Base-by-base conservation (phyloP, 1,140 invertebrate genomes). In the Xylocopa sonorina region DNA sequence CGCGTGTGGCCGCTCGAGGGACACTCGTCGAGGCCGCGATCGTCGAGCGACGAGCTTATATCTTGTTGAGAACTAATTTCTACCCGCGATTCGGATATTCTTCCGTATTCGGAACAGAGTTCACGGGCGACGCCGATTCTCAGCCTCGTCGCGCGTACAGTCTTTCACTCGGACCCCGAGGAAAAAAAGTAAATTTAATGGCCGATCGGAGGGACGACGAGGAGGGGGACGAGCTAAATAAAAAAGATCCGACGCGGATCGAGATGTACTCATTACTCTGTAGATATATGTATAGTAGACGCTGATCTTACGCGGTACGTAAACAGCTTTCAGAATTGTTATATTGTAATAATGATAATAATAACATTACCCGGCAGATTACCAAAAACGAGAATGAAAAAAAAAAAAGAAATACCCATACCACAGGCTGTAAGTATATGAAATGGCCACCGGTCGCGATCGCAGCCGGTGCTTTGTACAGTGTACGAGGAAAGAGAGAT, bases 211-310 rank as follows among this genome's bases (percentile, higher is more conserved):
- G 5, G 2, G 12, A 18, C 6, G 68, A 55, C 12, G 48, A 24
- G 21, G 68, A 24, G 53, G 41, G 2, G 41, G 55, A 74, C 48
- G 63, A 62, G 24, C 18, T 81, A 67, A 73, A n/a, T n/a, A n/a
- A 74, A 58, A 81, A 77, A 38, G 58, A 85, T 89, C 87, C 80
- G 74, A 57, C 80, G 86, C 73, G 86, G 78, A 89, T 87, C 81
- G 16, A 64, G 62, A 71, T 75, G 84, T 87, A 90, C 88, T 89
- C 87, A 90, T 83, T 90, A 90, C 88, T 87, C 89, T 93, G 92
- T 93, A 93, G 92, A 93, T 93, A 93, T 81, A 86, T 93, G 91
- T 93, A 93, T 92, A 92, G 91, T 92, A 92, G 89, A 90, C 82
- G 88, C 87, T 89, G 87, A 88, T 86, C 88, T 80, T 62, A 82